Evolutionary conservation across 2,113 vertebrate genomes (phyloP), one percentile per base, ranked within the genome.

Genomic region (Apus apus): DNA sequence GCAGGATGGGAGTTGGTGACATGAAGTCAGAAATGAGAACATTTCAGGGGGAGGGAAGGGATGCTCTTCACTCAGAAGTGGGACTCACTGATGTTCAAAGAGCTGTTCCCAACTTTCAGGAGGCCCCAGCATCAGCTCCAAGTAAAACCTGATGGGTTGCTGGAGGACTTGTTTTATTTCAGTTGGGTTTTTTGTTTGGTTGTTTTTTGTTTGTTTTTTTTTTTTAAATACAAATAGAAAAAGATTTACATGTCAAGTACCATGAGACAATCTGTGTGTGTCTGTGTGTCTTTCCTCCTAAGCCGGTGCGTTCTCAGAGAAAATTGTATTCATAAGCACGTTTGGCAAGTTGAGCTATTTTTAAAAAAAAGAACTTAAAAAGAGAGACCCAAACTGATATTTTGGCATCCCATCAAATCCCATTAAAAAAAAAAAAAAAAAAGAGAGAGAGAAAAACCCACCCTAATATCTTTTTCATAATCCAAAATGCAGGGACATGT

Each of bases 381-480:
- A 79, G n/a, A 86, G 85, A 80, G 50, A 62, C 27, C 58, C 82
- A 86, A 91, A 87, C 89, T 74, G 57, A 89, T 86, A 75, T 75
- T 92, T 83, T 95, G 92, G 94, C 94, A 75, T 75, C 19, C 26
- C 40, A 83, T 86, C 85, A 95, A 89, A 92, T 94, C 85, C 89
- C 85, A 86, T 94, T 92, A 48, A 89, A 94, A 95, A 86, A 86
- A 77, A n/a, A n/a, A n/a, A n/a, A n/a, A n/a, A n/a, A n/a, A n/a
- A n/a, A n/a, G n/a, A n/a, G n/a, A n/a, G n/a, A 83, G 89, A 92
- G 91, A 90, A 92, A 95, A 87, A 70, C 81, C 81, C 81, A 87
- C 89, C 81, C 85, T 86, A 92, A 92, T 91, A 94, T 94, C 85
- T 75, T 94, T 94, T 92, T 92, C 92, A 83, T 92, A 94, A 89